phyloP scores from a whole-genome alignment of 2,888 invertebrate species.

The Drosophila dives region DNA sequence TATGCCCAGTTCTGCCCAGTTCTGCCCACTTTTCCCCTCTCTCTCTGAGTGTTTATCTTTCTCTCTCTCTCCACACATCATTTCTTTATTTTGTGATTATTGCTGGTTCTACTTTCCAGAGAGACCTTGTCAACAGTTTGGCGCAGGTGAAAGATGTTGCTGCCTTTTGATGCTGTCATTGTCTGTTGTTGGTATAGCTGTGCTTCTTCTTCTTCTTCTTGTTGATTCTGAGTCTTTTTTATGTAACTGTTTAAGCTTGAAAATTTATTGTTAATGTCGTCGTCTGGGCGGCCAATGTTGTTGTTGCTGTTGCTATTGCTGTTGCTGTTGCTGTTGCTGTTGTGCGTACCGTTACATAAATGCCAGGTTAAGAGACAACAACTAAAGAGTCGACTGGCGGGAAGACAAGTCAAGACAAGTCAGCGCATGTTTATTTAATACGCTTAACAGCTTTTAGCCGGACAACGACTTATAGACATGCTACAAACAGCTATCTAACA shows the following conservation, averaged over 20 bases:
- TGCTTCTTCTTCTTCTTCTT: conserved; percentile 28
- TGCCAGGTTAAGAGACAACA: conserved; percentile 41
- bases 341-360: conserved; percentile 74
- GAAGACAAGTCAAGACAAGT: conserved; percentile 46
- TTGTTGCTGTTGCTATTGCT: conserved; percentile 14
- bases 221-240: conserved; percentile 47
- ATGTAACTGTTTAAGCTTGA: conserved; percentile 76
- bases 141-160: conserved; percentile 55
- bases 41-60: conserved; percentile 5
- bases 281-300: conserved; percentile 20
- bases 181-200: conserved; percentile 31
- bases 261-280: conserved; percentile 63
- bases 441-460: conserved; percentile 72
- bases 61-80: not conserved
- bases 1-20: conserved; percentile 10
- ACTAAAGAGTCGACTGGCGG: not conserved
- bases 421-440: conserved; percentile 74
- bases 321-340: conserved; percentile 31
- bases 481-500: conserved; percentile 14
- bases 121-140: conserved; percentile 46
- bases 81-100: conserved; percentile 2
- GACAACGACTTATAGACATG: conserved; percentile 54
- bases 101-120: conserved; percentile 30
- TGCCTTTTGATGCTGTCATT: conserved; percentile 60
- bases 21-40: not conserved